Evolutionary conservation across 2,797 vertebrate genomes (phyloP).

Genomic region (Pagetopsis macropterus): DNA sequence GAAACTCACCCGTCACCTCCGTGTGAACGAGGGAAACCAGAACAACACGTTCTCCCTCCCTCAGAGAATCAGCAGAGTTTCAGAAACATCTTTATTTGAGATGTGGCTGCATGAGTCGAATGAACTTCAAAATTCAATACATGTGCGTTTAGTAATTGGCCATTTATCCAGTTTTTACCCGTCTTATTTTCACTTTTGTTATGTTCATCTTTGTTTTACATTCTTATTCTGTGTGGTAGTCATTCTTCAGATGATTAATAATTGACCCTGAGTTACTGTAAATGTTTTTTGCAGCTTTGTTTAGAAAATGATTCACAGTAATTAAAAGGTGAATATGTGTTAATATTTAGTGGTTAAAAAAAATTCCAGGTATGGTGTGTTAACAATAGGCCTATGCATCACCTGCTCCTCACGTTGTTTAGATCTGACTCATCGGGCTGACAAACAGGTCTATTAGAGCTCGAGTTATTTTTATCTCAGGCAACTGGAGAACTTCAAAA

Average conservation of each 20-base stretch:
- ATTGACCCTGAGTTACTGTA: background rate
- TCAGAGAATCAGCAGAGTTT: background rate
- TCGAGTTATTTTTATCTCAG: slow-evolving; percentile 60
- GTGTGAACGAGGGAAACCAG: slow-evolving; percentile 6
- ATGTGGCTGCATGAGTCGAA: too few relatives aligned
- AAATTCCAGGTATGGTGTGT: background rate
- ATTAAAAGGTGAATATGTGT: background rate
- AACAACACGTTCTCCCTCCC: background rate
- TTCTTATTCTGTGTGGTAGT: background rate
- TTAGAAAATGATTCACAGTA: background rate
- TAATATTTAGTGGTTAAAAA: background rate
- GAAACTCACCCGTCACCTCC: slow-evolving; percentile 38
- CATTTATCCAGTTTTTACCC: background rate
- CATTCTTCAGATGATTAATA: background rate
- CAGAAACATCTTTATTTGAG: background rate
- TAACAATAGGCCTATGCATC: slow-evolving; percentile 19
- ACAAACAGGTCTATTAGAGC: slow-evolving; percentile 40
- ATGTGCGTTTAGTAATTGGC: too few relatives aligned
- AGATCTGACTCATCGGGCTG: slow-evolving; percentile 41
- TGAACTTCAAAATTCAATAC: background rate
- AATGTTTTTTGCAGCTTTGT: background rate
- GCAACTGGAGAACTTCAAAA: slow-evolving; percentile 47
- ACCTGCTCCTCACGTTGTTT: slow-evolving; percentile 21
- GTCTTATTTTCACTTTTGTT: background rate
- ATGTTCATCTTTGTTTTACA: background rate